phyloP scores from a whole-genome alignment of 2,888 invertebrate genomes.

The Campaea margaritaria region DNA sequence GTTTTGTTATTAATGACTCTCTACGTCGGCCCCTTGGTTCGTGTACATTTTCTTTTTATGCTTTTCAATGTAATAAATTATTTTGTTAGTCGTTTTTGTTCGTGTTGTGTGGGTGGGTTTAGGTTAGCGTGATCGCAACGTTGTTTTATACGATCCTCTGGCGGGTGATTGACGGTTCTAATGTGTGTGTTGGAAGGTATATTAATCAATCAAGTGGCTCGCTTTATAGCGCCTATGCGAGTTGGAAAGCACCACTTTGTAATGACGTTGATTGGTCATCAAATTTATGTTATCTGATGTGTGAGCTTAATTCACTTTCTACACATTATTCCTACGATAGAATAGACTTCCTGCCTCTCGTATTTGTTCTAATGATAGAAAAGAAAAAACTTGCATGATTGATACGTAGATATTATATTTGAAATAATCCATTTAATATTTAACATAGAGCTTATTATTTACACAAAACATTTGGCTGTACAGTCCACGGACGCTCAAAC shows the following conservation, averaged over 20 bases:
- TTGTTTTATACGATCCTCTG: constrained; percentile 67
- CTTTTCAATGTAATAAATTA: constrained; percentile 76
- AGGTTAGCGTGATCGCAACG: constrained; percentile 67
- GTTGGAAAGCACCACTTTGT: constrained; percentile 59
- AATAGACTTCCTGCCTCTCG: constrained; percentile 2
- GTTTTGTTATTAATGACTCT: constrained; percentile 81
- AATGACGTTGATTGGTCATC: constrained; percentile 63
- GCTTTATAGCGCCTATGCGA: constrained; percentile 66
- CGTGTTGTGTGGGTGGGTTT: constrained; percentile 65
- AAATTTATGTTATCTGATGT: constrained; percentile 59
- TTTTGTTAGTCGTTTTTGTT: constrained; percentile 68
- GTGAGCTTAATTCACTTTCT: constrained; percentile 45
- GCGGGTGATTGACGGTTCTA: constrained; percentile 75
- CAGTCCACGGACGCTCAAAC: constrained; percentile 62
- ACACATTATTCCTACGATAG: neutral
- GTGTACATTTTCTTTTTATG: constrained; percentile 63
- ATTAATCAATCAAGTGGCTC: constrained; percentile 76
- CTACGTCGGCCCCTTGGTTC: constrained; percentile 58
- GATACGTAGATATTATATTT: constrained; percentile 81
- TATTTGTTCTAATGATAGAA: constrained; percentile 37
- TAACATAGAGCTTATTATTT: constrained; percentile 81
- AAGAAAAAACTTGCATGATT: constrained; percentile 60
- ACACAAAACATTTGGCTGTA: constrained; percentile 82
- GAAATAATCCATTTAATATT: constrained; percentile 80
- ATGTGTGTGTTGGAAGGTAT: constrained; percentile 69